Evolutionary conservation across 2,113 vertebrate species (phyloP), one percentile per base, ranked within the genome.

Genomic region (Cephalopholis sonnerati): DNA sequence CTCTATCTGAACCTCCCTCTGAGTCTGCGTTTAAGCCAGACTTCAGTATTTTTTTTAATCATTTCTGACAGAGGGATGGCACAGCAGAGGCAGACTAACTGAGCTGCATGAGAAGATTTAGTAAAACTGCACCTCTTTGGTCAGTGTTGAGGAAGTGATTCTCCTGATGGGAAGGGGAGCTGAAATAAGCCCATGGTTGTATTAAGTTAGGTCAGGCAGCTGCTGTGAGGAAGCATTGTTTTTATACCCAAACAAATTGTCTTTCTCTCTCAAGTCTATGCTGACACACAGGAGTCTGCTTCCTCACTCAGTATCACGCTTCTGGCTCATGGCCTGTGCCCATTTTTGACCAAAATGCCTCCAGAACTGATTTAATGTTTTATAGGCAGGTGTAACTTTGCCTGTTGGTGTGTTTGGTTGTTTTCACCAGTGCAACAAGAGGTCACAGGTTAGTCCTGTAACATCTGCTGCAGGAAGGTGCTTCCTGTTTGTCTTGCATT

Each of bases 401-500:
- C 51, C 25, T 54, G 44, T 58, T 16, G 2, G 2, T 59, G 66
- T 67, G 54, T 74, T 64, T 80, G 50, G 16, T 36, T 77, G 32
- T 77, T 87, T 72, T 83, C 25, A 29, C 36, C 44, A 12, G 11
- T 74, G 29, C 27, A 59, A 17, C 54, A 61, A 48, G 66, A 63
- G 68, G 54, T 88, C 74, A 63, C 9, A 63, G 61, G 69, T 57
- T 5, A 71, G 44, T 50, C 66, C 57, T 17, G 51, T 32, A 73
- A 51, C 80, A 83, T 84, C 84, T 90, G 81, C 66, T 51, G 8
- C 39, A 66, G 39, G 59, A 84, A 86, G 82, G 70, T 74, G 83
- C 79, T 92, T 91, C 87, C 85, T 86, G 88, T 90, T 86, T 88
- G 79, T 67, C 74, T 41, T 57, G 29, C 29, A 50, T 48, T 66